phyloP scores from a whole-genome alignment of 2,888 invertebrate species.

The Parnassius mnemosyne region DNA sequence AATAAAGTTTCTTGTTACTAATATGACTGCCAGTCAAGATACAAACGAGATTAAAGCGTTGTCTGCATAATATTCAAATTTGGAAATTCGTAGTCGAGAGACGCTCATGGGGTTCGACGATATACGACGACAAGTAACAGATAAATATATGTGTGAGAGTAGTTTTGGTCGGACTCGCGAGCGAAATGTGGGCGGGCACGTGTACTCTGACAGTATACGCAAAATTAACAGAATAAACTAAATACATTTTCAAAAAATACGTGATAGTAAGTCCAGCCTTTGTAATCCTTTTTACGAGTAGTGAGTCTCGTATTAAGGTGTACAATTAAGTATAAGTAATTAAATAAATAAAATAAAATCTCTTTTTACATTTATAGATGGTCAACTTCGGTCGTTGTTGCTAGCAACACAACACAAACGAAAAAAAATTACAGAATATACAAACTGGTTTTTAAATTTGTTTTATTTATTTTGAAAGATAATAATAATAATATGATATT shows the following conservation, averaged over 20 bases:
- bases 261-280: too few species aligned
- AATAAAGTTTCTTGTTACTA: constrained; percentile 24
- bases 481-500: too few species aligned
- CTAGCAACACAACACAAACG: too few species aligned
- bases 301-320: too few species aligned
- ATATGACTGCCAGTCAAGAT: constrained; percentile 34
- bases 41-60: constrained; percentile 41
- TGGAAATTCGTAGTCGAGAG: constrained; percentile 30
- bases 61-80: constrained; percentile 41
- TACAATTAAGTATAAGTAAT: too few species aligned
- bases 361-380: too few species aligned
- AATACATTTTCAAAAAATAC: not conserved
- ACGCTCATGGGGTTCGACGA: constrained; percentile 41
- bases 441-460: too few species aligned
- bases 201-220: constrained; percentile 43
- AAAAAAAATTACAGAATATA: too few species aligned
- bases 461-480: too few species aligned
- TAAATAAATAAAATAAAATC: too few species aligned
- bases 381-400: too few species aligned
- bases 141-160: constrained; percentile 69
- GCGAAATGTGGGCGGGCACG: constrained; percentile 60
- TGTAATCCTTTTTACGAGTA: too few species aligned
- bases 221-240: constrained; percentile 32
- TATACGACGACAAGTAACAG: constrained; percentile 54
- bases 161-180: constrained; percentile 68